Evolutionary conservation across 2,113 vertebrate species (phyloP).

Genomic region (Chamaetylas fuelleborni): DNA sequence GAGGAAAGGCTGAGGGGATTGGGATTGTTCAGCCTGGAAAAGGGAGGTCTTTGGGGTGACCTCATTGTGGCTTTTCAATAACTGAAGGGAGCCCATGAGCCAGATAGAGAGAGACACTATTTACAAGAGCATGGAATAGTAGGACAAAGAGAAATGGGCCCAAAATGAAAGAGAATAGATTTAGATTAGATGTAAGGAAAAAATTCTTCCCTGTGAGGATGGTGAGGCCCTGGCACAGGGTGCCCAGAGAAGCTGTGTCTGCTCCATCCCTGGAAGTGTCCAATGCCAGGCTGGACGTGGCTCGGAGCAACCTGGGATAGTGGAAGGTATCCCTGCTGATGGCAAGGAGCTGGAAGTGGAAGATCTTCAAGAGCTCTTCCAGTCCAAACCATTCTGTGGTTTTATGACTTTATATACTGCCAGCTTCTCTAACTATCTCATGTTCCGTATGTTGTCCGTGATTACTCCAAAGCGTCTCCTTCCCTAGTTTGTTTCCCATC

Average conservation of each 20-base stretch:
- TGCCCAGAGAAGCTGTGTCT: neutral
- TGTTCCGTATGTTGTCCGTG: neutral
- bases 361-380: neutral
- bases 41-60: neutral
- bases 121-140: neutral
- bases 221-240: neutral
- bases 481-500: neutral
- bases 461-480: neutral
- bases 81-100: neutral
- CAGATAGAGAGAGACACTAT: neutral
- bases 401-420: neutral
- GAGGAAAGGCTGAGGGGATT: neutral
- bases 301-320: fast-evolving
- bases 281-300: fast-evolving
- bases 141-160: neutral
- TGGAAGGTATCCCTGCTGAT: neutral
- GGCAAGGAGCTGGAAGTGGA: neutral
- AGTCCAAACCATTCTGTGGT: neutral
- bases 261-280: neutral
- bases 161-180: too few species aligned
- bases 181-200: neutral
- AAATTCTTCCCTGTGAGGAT: neutral
- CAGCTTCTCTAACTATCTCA: neutral
- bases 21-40: neutral
- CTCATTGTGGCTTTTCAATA: too few species aligned